Evolutionary conservation across 2,888 invertebrate species (phyloP), one percentile per base, ranked within the genome.

Genomic region (Sthenelais limicola): DNA sequence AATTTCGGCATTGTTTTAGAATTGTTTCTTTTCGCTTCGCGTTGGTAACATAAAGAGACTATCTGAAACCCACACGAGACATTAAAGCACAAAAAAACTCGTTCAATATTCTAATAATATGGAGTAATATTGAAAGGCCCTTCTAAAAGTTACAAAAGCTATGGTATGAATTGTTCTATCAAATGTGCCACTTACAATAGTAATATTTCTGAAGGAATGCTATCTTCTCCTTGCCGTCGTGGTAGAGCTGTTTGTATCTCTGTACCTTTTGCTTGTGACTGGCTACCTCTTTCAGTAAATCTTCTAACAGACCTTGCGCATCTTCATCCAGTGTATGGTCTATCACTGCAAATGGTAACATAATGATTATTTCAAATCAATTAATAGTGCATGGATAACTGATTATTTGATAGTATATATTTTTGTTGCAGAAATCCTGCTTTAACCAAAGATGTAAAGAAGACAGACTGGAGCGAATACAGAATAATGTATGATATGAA

Each of bases 221-320:
- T 3, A 68, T 69, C 30, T 76, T 77, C 32, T 77, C 79, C 56
- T 79, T 79, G 72, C 82, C 82, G 51, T 82, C 80, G 0, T 72
- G 68, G 70, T 79, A 81, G 74, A 81, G 49, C 24, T 78, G 72
- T 68, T 78, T 78, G 76, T 78, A 78, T 73, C 43, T 70, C 70
- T 54, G 51, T 43, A 43, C 54, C 38, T 51, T 54, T 18, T 35
- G 15, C 24, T 33, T 54, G 32, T 26, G 43, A 3, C 26, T 9
- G 3, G 51, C 38, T 4, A 51, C 51, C 43, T 70, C 70, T 38
- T 24, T 70, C 33, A 26, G 38, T 3, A 62, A 32, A 2, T 48
- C 71, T 30, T 58, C 47, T 4, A 51, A n/a, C n/a, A n/a, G n/a
- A n/a, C n/a, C n/a, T n/a, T n/a, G n/a, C n/a, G n/a, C n/a, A n/a